Conservation (phyloP, 30 jellyfish, hydroid and myxozoan genomes). For the Pelagia noctiluca region DNA sequence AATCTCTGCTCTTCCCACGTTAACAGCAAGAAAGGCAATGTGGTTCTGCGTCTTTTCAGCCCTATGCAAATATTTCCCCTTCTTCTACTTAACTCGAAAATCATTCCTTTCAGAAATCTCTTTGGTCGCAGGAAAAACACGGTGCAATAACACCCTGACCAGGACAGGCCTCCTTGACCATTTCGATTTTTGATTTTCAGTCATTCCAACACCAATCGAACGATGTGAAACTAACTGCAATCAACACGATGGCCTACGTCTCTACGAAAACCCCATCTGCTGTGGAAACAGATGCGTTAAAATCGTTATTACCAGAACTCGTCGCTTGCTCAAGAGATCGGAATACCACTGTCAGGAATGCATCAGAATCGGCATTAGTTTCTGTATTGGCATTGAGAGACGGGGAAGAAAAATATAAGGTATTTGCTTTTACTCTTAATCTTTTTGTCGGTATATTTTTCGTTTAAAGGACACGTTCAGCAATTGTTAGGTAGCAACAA, state of each 20-base stretch:
- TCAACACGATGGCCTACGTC: constrained; percentile 73
- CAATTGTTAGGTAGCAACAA: too few species aligned
- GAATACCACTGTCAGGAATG: constrained; percentile 74
- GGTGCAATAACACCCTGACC: too few species aligned
- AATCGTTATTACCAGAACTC: constrained; percentile 61
- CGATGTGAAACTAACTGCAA: constrained; percentile 78
- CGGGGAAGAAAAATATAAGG: constrained; percentile 60
- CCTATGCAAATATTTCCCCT: too few species aligned
- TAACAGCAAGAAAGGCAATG: too few species aligned
- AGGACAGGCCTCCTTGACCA: too few species aligned
- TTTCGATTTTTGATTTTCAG: constrained; percentile 61
- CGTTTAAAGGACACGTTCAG: too few species aligned
- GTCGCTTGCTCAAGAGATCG: constrained; percentile 72
- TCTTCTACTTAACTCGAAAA: too few species aligned
- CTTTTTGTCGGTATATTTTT: background rate
- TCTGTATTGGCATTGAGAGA: constrained; percentile 53
- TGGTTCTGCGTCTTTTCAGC: too few species aligned
- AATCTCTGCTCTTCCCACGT: too few species aligned
- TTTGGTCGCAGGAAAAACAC: too few species aligned
- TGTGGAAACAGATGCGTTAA: constrained; percentile 24
- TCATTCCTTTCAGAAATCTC: too few species aligned
- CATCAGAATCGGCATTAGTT: constrained; percentile 77
- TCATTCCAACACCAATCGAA: constrained; percentile 74
- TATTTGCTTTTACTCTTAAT: background rate
- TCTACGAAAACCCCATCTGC: constrained; percentile 52